Conservation (phyloP, 2,113 vertebrate genomes). For the Crypturellus undulatus region DNA sequence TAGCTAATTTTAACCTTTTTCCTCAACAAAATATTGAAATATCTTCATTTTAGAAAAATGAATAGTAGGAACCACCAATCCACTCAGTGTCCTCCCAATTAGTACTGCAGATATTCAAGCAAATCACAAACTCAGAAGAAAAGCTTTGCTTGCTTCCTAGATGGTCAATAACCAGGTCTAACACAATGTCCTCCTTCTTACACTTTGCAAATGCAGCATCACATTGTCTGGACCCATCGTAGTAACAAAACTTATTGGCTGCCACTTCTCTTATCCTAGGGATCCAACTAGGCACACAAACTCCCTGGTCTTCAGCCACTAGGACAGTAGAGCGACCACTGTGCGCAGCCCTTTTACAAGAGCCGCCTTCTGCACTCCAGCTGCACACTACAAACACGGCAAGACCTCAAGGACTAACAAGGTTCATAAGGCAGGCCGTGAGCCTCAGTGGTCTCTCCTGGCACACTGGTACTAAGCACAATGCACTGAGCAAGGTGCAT, state of each 20-base stretch:
- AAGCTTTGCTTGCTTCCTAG: background rate
- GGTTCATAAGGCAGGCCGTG: background rate
- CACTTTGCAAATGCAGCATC: background rate
- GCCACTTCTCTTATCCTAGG: background rate
- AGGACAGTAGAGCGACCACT: rapidly evolving
- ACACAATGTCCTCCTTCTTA: background rate
- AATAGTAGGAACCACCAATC: background rate
- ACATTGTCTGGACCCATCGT: background rate
- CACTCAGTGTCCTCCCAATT: background rate
- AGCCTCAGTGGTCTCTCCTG: background rate
- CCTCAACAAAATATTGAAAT: background rate
- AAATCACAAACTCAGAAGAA: background rate
- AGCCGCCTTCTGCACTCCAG: background rate
- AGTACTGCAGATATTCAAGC: background rate
- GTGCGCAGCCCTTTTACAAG: background rate
- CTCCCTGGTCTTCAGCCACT: rapidly evolving
- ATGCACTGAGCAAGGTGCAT: background rate
- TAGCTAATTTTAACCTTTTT: background rate
- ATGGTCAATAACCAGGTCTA: background rate
- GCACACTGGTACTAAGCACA: background rate
- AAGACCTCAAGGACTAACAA: background rate
- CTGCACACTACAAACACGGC: background rate
- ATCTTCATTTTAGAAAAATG: background rate
- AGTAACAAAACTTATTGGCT: background rate
- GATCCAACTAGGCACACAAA: background rate